Percentiles rank a stretch among this genome's conserved stretches.
These are phyloP conservation scores for Tetraodon nigroviridis DNA, from an alignment of 2,113 vertebrate genomes.

Conservation along the genomic window DNA sequence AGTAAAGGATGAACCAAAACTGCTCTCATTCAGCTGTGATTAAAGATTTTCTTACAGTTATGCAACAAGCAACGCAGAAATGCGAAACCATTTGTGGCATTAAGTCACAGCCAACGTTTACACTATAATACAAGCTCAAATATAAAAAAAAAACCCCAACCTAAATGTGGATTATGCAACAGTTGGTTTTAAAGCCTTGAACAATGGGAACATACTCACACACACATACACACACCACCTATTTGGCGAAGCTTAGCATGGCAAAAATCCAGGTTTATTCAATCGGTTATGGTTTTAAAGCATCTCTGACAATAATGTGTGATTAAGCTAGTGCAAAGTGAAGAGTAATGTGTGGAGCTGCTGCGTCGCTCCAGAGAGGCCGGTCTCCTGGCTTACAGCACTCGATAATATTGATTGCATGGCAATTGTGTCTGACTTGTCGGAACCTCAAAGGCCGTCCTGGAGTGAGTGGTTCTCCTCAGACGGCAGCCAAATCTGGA, in stretches of 20 bases:
- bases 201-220: conserved; percentile 7
- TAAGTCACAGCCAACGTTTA: conserved; percentile 7
- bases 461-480: conserved; percentile 19
- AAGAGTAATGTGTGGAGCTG: conserved; percentile 47
- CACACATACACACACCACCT: conserved; percentile 7
- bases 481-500: conserved; percentile 49
- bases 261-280: conserved; percentile 33
- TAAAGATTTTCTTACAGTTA: not conserved
- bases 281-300: conserved; percentile 27
- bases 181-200: conserved; percentile 4
- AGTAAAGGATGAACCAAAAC: not conserved
- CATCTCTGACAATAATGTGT: conserved; percentile 49
- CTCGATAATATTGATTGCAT: conserved; percentile 70
- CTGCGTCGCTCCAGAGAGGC: conserved; percentile 29
- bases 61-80: not conserved
- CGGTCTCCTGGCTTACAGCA: conserved; percentile 38
- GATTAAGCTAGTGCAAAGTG: conserved; percentile 53
- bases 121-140: conserved; percentile 9
- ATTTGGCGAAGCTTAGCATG: conserved; percentile 15
- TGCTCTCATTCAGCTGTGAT: not conserved
- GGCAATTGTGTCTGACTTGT: conserved; percentile 67
- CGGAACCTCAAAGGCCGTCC: conserved; percentile 55
- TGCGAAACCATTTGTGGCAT: conserved; percentile 1
- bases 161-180: conserved; percentile 7
- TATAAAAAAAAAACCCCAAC: not conserved